Evolutionary conservation across 2,797 vertebrate genomes (phyloP).

Genomic region (Tenualosa ilisha): DNA sequence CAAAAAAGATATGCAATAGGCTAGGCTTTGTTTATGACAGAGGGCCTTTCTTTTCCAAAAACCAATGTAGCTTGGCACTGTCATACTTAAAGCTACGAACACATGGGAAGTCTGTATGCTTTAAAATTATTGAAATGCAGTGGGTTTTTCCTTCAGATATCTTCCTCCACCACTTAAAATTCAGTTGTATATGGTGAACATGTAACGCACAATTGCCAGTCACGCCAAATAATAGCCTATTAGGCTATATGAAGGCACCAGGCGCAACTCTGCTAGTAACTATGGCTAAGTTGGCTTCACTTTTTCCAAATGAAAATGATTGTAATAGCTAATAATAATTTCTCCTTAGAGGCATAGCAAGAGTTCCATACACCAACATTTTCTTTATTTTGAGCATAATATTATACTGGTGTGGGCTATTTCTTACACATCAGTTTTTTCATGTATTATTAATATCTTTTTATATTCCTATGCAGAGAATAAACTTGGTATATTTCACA

Average conservation of each 20-base stretch:
- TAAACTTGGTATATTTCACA: background rate
- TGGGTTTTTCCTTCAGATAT: no score
- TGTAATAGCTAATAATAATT: background rate
- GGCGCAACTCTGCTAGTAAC: background rate
- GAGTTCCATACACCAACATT: background rate
- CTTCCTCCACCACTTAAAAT: no score
- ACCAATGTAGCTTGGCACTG: background rate
- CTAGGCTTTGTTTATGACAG: background rate
- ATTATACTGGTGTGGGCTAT: background rate
- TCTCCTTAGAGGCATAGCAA: background rate
- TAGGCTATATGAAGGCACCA: no score
- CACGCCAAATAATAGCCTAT: no score
- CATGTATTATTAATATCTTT: background rate
- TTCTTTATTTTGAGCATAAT: no score
- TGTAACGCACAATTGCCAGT: no score
- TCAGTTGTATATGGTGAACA: no score
- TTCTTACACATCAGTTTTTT: background rate
- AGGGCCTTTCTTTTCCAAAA: background rate
- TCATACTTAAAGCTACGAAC: background rate
- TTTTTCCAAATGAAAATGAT: background rate
- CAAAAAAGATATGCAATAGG: background rate
- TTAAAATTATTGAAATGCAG: no score
- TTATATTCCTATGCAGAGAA: background rate
- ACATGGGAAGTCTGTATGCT: no score
- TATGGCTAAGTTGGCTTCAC: background rate